phyloP scores from a whole-genome alignment of 2,797 vertebrate species.

The Rhincodon typus region DNA sequence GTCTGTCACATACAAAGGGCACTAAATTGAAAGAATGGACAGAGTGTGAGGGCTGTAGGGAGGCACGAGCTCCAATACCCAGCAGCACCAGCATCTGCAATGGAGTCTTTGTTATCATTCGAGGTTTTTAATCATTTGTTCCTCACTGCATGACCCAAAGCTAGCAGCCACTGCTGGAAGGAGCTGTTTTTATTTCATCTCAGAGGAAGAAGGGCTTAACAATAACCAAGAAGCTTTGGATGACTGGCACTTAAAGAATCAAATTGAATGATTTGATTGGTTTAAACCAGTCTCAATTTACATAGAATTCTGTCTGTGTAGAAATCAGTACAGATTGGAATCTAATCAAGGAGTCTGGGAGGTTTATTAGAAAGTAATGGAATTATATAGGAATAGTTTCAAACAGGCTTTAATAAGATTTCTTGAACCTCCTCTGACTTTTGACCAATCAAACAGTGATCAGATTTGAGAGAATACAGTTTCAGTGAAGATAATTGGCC shows the following conservation, averaged over 20 bases:
- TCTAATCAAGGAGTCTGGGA: background rate
- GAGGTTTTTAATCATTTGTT: background rate
- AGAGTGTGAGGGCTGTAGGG: background rate
- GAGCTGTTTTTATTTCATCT: background rate
- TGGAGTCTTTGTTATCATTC: background rate
- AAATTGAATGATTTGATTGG: background rate
- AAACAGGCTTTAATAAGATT: background rate
- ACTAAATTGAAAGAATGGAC: background rate
- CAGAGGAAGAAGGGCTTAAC: background rate
- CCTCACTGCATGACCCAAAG: background rate
- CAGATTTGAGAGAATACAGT: too few relatives aligned
- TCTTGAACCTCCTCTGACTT: too few relatives aligned
- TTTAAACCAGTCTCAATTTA: background rate
- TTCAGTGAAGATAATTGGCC: too few relatives aligned
- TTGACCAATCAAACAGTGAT: too few relatives aligned
- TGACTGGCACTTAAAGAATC: background rate
- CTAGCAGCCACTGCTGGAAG: background rate
- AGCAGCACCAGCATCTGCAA: background rate
- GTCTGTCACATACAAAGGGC: background rate
- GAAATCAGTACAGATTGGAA: background rate
- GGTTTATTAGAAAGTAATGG: background rate
- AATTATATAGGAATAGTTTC: background rate
- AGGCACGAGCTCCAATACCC: background rate
- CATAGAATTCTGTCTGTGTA: background rate
- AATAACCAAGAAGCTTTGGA: background rate